Evolutionary conservation across 2,113 vertebrate species (phyloP).

Genomic region (Peromyscus leucopus): DNA sequence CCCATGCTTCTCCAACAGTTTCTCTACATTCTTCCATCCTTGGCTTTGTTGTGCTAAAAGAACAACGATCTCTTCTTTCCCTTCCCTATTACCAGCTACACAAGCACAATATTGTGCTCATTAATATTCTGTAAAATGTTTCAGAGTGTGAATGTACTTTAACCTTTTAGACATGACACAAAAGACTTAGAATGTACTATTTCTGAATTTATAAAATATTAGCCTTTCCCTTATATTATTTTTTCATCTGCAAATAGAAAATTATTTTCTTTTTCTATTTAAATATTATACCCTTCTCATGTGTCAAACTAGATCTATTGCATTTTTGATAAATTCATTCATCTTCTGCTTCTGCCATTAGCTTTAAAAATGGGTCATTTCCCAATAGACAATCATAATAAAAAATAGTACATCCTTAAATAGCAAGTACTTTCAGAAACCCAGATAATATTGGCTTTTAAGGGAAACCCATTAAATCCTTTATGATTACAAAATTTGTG

Average conservation of each 20-base stretch:
- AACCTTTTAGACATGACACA: background rate
- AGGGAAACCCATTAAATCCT: constrained; percentile 43
- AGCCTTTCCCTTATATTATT: constrained; percentile 41
- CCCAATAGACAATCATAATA: constrained; percentile 67
- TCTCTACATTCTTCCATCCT: background rate
- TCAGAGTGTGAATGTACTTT: constrained; percentile 35
- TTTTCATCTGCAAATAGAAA: constrained; percentile 41
- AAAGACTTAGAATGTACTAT: constrained; percentile 29
- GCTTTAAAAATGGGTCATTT: constrained; percentile 70
- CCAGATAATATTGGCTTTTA: constrained; percentile 46
- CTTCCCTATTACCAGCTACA: background rate
- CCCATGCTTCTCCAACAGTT: background rate
- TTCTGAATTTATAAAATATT: constrained; percentile 43
- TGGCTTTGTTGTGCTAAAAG: constrained; percentile 15
- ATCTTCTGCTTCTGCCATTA: background rate
- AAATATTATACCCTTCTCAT: constrained; percentile 63
- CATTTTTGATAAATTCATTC: constrained; percentile 56
- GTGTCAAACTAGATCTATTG: constrained; percentile 49
- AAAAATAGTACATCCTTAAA: constrained; percentile 64
- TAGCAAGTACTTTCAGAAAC: constrained; percentile 53
- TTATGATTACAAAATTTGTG: constrained; percentile 53
- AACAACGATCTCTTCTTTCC: background rate
- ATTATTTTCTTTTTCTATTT: constrained; percentile 59
- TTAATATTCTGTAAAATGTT: background rate
- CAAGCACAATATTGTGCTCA: background rate